Percentiles rank a stretch among this genome's conserved stretches.
phyloP scores from a whole-genome alignment of 2,113 vertebrate genomes.

The Orientallactaga bullata region DNA sequence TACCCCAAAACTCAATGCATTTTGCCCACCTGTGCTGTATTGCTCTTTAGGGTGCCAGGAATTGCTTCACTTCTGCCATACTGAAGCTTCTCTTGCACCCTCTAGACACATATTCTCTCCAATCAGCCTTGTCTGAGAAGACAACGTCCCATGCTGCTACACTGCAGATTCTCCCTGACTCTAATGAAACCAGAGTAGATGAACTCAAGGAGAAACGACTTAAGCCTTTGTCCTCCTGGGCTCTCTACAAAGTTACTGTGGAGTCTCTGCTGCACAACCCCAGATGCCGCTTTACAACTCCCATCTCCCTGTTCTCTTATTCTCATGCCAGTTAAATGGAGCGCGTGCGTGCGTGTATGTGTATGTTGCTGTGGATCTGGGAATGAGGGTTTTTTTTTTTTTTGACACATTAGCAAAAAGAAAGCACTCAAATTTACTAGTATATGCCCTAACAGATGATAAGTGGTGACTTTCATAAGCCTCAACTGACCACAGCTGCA shows the following conservation, averaged over 20 bases:
- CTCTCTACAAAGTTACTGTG: neutral
- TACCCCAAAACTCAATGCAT: neutral
- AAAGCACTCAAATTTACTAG: conserved; percentile 5
- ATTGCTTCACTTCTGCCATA: neutral
- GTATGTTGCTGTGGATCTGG: neutral
- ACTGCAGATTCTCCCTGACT: neutral
- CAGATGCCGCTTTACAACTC: neutral
- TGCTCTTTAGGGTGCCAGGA: neutral
- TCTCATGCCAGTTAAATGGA: neutral
- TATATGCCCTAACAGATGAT: conserved; percentile 66
- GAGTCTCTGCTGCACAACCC: neutral
- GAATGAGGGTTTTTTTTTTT: conserved; percentile 35
- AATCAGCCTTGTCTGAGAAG: conserved; percentile 44
- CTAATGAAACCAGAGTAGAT: neutral
- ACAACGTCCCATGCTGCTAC: neutral
- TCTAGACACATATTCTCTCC: neutral
- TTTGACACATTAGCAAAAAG: conserved; percentile 5
- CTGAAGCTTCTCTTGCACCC: neutral
- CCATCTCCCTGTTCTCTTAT: neutral
- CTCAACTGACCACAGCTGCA: conserved; percentile 69
- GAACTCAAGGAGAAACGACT: conserved; percentile 50
- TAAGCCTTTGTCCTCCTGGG: neutral
- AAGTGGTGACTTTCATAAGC: conserved; percentile 65
- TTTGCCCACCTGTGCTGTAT: neutral
- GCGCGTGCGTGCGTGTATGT: neutral